Evolutionary conservation across 2,888 invertebrate species (phyloP), one percentile per base, ranked within the genome.

Genomic region (Oxycera nigricornis): DNA sequence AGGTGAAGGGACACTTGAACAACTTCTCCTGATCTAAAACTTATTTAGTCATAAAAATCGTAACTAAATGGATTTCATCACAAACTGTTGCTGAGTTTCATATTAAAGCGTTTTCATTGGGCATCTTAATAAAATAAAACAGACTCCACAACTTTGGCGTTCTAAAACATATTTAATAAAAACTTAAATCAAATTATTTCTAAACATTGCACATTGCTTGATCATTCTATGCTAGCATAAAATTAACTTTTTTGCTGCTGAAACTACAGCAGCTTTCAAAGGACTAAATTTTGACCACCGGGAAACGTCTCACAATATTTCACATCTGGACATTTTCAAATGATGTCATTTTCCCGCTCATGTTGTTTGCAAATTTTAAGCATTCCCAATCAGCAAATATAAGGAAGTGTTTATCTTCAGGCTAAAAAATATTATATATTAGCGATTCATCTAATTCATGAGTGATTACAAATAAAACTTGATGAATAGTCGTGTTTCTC

Each of bases 131-230:
- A n/a, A n/a, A n/a, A n/a, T n/a, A n/a, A n/a, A n/a, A n/a, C n/a
- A n/a, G n/a, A n/a, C n/a, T n/a, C n/a, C n/a, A n/a, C n/a, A n/a
- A n/a, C n/a, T n/a, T n/a, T n/a, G n/a, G n/a, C n/a, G n/a, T n/a
- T n/a, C n/a, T n/a, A n/a, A n/a, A n/a, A n/a, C 14, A 39, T 39
- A 11, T 55, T 55, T 17, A 20, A 22, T 55, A 55, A 55, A 55
- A 55, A 55, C 55, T 55, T 55, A 55, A 20, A 39, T 39, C 7
- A 55, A 55, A n/a, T 50, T 55, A 55, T 17, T 11, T 55, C 17
- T 55, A 6, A 55, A 55, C 17, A 55, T 55, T 35, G 61, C 61
- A 61, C 35, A 28, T 61, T 57, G 6, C 22, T 46, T 7, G n/a
- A 46, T 46, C 17, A 14, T 46, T 3, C 46, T 46, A n/a, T 46